Evolutionary conservation across 2,797 vertebrate genomes (phyloP), one percentile per base, ranked within the genome.

Genomic region (Chelonia mydas): DNA sequence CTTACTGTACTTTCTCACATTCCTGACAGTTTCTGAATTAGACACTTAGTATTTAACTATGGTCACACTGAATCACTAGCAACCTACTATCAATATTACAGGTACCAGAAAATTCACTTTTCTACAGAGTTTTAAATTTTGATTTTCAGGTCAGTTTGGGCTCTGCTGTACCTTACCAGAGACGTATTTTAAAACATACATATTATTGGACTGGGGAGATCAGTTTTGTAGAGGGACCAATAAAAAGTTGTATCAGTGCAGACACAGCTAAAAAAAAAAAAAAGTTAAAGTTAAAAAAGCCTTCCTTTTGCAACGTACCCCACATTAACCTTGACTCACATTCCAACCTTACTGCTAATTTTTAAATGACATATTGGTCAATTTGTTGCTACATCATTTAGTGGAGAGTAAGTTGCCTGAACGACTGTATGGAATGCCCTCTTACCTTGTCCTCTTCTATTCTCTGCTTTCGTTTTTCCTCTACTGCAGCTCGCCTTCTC

Each of bases 391-490:
- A 59, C 15, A 0, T 0, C 12, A 81, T 74, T 50, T 88, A 31
- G 83, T 0, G 2, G 68, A 93, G 80, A 83, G 11, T 41, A 88
- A 86, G 21, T 27, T 57, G 11, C 21, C 1, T 74, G 51, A 55
- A 21, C 86, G 90, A 41, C 37, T 80, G 84, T 78, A 80, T 8
- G 5, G 19, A 27, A 51, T 33, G 11, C 0, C 1, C 8, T 27
- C 89, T 87, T 93, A 99, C 99, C 98, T 99, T 99, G 91, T 99
- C 99, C 83, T 99, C 99, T 94, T 99, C 99, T 31, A 99, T 94
- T 74, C 98, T 99, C 97, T 99, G 99, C 50, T 98, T 98, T 61
- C 99, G 98, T 88, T 99, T 99, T 95, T 99, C 99, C 96, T 99
- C 99, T 92, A 99, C 99, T 0, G 99, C 99, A 6, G 97, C 98